Conservation (phyloP, 2,797 vertebrate species). For the Fistularia tabacaria region DNA sequence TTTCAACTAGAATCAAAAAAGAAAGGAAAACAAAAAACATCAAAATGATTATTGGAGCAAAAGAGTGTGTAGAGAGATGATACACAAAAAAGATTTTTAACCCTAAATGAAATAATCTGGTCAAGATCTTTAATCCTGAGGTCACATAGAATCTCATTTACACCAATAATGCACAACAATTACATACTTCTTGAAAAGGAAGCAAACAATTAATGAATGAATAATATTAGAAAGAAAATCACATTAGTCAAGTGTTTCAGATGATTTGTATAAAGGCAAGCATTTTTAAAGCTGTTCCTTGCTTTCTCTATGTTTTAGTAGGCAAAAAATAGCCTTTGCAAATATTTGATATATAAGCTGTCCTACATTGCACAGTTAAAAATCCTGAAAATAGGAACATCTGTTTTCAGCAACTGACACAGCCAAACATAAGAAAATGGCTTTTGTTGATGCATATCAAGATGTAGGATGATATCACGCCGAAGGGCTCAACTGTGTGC, state of each 20-base stretch:
- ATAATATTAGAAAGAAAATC: neutral
- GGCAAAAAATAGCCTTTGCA: neutral
- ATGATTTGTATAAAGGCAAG: neutral
- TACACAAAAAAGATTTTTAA: too few species aligned
- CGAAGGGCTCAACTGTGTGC: too few species aligned
- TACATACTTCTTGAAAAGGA: neutral
- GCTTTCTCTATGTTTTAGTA: too few species aligned
- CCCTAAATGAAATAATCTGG: too few species aligned
- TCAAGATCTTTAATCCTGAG: neutral
- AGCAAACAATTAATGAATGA: neutral
- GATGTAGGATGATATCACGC: conserved; percentile 20
- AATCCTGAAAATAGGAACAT: too few species aligned
- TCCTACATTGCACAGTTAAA: neutral
- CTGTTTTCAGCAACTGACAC: neutral
- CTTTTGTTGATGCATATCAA: conserved; percentile 20
- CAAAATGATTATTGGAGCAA: neutral
- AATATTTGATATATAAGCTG: neutral
- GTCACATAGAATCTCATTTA: neutral
- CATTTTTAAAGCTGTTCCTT: too few species aligned
- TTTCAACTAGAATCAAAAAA: conserved; percentile 83
- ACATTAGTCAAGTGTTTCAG: neutral
- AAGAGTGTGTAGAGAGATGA: too few species aligned
- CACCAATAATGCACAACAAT: neutral
- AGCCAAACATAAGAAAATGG: conserved; percentile 17
- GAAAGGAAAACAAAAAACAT: conserved; percentile 4